phyloP scores from a whole-genome alignment of 2,888 invertebrate species.

The Temnothorax rugatulus region DNA sequence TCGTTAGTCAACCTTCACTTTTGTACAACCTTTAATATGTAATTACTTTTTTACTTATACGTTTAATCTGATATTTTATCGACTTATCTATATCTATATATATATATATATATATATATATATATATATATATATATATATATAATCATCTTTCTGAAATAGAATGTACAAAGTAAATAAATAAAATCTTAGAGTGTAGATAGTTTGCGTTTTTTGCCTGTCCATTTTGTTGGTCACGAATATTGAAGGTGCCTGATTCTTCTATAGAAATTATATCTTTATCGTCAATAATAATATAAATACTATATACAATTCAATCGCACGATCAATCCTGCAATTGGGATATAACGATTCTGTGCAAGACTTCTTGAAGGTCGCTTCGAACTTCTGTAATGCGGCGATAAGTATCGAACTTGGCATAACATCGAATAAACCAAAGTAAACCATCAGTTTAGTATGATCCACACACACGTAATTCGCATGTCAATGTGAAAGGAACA shows the following conservation, averaged over 20 bases:
- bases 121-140: background rate
- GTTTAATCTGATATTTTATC: background rate
- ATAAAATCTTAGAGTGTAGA: conserved; percentile 9
- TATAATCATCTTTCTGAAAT: background rate
- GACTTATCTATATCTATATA: background rate
- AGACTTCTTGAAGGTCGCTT: background rate
- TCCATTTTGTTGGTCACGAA: background rate
- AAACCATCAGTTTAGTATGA: conserved; percentile 58
- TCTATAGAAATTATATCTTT: background rate
- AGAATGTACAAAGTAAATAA: background rate
- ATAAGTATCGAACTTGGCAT: conserved; percentile 52
- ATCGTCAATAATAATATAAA: conserved; percentile 7
- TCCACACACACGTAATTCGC: conserved; percentile 52
- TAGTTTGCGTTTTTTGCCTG: background rate
- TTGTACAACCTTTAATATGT: background rate
- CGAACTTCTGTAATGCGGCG: background rate
- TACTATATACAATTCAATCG: background rate
- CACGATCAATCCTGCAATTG: background rate
- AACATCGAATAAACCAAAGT: conserved; percentile 61
- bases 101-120: background rate
- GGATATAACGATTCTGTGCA: background rate
- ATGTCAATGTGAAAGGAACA: conserved; percentile 46
- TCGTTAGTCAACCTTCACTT: background rate
- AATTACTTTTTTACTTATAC: background rate
- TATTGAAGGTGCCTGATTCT: background rate